Base-by-base conservation (phyloP, 2,797 vertebrate species). In the Aulostomus chinensis region DNA sequence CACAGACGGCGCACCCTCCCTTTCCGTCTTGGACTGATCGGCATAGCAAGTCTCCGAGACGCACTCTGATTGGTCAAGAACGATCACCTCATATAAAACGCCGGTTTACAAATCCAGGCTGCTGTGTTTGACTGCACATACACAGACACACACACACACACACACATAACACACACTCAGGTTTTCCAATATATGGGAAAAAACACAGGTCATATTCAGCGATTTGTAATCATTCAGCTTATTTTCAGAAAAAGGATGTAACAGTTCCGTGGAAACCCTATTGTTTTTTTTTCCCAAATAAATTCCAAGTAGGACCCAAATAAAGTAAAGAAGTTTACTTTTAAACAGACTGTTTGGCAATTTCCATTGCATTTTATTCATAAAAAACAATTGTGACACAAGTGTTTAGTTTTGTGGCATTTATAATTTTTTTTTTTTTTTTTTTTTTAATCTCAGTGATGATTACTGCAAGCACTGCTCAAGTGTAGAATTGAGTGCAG, bases 51-150 rank as follows among this genome's bases (percentile, higher is more conserved):
- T 85, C 78, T 71, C 30, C 37, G 26, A 85, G 86, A 43, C 45
- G 83, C 28, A 72, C 76, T 89, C 89, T 92, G 93, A 97, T 99
- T 98, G 96, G 96, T 54, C 68, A 65, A 76, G 76, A 84, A 60
- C 51, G 88, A 95, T 99, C 97, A 96, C 95, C 96, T 96, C 95
- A 98, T 93, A 63, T 76, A 83, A 89, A 92, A 92, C 90, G 85
- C 49, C 72, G 88, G 68, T 86, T 84, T 85, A 84, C 81, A 88
- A 82, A 89, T 68, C 54, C 57, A 39, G 46, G 48, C 43, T 57
- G 69, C 62, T 61, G 54, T 40, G 22, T 18, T 52, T 42, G 17
- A 34, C 26, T 54, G 57, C 68, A 73, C 52, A 38, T 51, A 51
- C 32, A n/a, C n/a, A n/a, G n/a, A n/a, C n/a, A n/a, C n/a, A n/a